Evolutionary conservation across 2,797 vertebrate species (phyloP).

Genomic region (Rhinatrema bivittatum): DNA sequence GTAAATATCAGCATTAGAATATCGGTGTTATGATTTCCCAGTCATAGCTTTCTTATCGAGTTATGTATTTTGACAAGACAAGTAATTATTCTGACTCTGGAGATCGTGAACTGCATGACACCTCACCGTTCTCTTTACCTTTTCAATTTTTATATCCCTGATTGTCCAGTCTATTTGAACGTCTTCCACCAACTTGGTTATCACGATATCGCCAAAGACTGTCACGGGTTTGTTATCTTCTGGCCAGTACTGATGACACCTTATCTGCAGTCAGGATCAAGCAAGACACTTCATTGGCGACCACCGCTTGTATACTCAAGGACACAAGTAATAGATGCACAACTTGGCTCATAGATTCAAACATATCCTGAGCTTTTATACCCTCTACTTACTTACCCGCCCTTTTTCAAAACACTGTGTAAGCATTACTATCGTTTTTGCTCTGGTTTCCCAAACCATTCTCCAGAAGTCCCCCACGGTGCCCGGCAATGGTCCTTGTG

Average conservation of each 20-base stretch:
- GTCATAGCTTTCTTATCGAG: too few species aligned
- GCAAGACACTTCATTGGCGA: slow-evolving; percentile 12
- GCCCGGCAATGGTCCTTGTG: slow-evolving; percentile 90
- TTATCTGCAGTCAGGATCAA: slow-evolving; percentile 66
- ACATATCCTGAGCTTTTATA: too few species aligned
- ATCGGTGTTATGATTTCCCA: too few species aligned
- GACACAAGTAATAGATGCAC: background rate
- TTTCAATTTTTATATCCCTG: slow-evolving; percentile 89
- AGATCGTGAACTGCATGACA: too few species aligned
- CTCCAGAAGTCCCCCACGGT: slow-evolving; percentile 98
- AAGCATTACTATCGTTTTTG: slow-evolving; percentile 90
- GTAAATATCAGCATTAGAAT: too few species aligned
- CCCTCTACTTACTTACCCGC: slow-evolving; percentile 64
- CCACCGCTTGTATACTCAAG: slow-evolving; percentile 2
- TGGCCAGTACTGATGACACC: slow-evolving; percentile 97
- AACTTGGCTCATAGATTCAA: background rate
- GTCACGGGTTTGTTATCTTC: slow-evolving; percentile 96
- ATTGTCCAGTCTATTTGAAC: slow-evolving; percentile 88
- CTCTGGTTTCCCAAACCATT: slow-evolving; percentile 97
- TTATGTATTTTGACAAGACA: too few species aligned
- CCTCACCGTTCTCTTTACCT: too few species aligned
- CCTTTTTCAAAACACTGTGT: slow-evolving; percentile 96
- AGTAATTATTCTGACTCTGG: too few species aligned
- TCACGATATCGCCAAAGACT: slow-evolving; percentile 94
- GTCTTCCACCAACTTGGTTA: slow-evolving; percentile 90